Evolutionary conservation across 2,797 vertebrate species (phyloP), one percentile per base, ranked within the genome.

Genomic region (Trematomus bernacchii): DNA sequence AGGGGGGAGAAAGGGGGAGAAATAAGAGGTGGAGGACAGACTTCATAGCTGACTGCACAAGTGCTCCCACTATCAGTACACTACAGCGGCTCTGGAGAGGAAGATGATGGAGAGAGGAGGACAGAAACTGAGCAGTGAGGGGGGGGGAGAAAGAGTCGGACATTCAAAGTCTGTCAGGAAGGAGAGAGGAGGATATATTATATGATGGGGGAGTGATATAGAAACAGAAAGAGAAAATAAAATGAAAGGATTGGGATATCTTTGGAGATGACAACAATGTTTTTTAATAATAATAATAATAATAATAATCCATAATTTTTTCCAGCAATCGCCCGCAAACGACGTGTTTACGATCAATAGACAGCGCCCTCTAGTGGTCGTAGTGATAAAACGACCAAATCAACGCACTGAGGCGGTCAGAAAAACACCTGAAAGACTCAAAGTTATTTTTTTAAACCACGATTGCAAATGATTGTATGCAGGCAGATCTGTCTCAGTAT

Each of bases 41-140:
- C 87, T 89, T 85, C 83, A 89, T 77, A 88, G 76, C 77, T 50
- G 72, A 83, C 66, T 86, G 87, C 89, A 85, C 87, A 86, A 86
- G 84, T 85, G 84, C 84, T 81, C 65, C 66, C 74, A 40, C 85
- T 88, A 87, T 88, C 87, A 82, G 82, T 71, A 54, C 82, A 84
- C 66, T 55, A 96, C 95, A 96, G 95, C n/a, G 59, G 70, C 65
- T 66, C 54, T 70, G 73, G 64, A 87, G 83, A 77, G 77, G 60
- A 12, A 61, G 77, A 71, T 82, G 82, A 86, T 83, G 82, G 82
- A 84, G 80, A 77, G 77, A 69, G 65, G 73, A 73, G 27, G 64
- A 12, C 19, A 3, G 21, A 43, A 3, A 19, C 33, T 14, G 76
- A 37, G 59, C 59, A n/a, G 8, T 0, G 3, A 55, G 43, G 19